A percentile compares a stretch with the other conserved stretches of the same genome.
These are phyloP conservation scores for Mus musculus DNA, from an alignment of 2,113 vertebrate genomes.

Conservation along the genomic window DNA sequence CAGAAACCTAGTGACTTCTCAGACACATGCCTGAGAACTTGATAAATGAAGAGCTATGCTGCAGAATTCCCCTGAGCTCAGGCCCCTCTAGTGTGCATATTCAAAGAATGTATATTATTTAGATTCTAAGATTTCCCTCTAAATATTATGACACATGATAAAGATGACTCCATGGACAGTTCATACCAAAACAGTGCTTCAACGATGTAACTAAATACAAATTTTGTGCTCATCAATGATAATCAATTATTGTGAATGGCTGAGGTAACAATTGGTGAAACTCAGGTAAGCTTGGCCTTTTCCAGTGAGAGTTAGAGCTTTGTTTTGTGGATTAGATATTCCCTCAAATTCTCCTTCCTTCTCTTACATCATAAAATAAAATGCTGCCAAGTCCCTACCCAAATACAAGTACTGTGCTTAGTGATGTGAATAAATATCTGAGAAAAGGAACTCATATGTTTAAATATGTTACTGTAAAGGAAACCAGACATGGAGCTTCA, in stretches of 20 bases:
- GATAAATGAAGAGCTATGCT: not conserved
- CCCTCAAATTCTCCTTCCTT: not conserved
- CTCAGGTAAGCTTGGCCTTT: not conserved
- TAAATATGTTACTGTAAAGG: not conserved
- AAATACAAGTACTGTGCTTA: not conserved
- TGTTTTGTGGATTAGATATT: not conserved
- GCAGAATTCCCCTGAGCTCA: fast-evolving
- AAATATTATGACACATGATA: not conserved
- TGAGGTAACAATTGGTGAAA: not conserved
- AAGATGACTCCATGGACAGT: not conserved
- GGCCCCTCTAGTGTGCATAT: not conserved
- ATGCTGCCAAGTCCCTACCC: not conserved
- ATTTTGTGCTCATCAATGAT: not conserved
- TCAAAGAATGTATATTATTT: not conserved
- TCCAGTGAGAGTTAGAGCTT: not conserved
- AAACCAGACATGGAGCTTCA: not conserved
- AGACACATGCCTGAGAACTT: not conserved
- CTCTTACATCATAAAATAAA: not conserved
- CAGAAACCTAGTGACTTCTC: not conserved
- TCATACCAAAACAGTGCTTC: not conserved
- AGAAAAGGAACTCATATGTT: not conserved
- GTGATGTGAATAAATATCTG: not conserved
- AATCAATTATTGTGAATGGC: not conserved
- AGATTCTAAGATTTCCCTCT: not conserved
- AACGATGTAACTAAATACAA: not conserved